Base-by-base conservation (phyloP, 92 coral and sea anemone species). In the Montipora capitata region DNA sequence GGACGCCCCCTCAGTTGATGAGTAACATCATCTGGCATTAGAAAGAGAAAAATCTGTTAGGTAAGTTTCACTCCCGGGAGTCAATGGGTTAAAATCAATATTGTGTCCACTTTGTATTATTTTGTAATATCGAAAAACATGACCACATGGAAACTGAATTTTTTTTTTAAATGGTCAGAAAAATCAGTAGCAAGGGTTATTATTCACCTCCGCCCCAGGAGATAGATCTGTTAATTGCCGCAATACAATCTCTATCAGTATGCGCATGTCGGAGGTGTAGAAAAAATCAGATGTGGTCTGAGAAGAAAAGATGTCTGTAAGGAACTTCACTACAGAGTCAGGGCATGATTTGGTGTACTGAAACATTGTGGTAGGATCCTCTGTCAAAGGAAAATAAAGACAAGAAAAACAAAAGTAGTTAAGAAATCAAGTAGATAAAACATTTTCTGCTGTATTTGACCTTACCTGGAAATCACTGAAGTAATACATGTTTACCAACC, bases 311-410 rank as follows among this genome's bases (percentile, higher is more conserved):
- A 96, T 79, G 80, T 97, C 99, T 20, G 93, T 79, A 14, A 92
- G 81, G 64, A 97, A 93, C 91, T 97, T 97, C 76, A 97, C 81
- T 44, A 97, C 96, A 0, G 99, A 96, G 88, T 96, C 91, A 8
- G 96, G 94, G 56, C 98, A 96, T 7, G 81, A 74, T 13, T 83
- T 89, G 14, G 95, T 95, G 61, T 93, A 96, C 48, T 87, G 91
- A 81, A 97, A 97, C 89, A 92, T 67, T n/a, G 74, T 68, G 7
- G 92, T 94, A 63, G 99, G 99, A 57, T 97, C 99, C 94, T 96
- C 99, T 97, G 91, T 65, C 43, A 54, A 54, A 54, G 12, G 0
- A 54, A 54, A 10, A 54, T 6, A 45, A 45, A 45, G 0, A 17
- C 5, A 15, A 38, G 7, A 59, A 35, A 27, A 27, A 1, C 35